Evolutionary conservation across 92 coral and sea anemone species (phyloP).

Genomic region (Phenganax marumi): DNA sequence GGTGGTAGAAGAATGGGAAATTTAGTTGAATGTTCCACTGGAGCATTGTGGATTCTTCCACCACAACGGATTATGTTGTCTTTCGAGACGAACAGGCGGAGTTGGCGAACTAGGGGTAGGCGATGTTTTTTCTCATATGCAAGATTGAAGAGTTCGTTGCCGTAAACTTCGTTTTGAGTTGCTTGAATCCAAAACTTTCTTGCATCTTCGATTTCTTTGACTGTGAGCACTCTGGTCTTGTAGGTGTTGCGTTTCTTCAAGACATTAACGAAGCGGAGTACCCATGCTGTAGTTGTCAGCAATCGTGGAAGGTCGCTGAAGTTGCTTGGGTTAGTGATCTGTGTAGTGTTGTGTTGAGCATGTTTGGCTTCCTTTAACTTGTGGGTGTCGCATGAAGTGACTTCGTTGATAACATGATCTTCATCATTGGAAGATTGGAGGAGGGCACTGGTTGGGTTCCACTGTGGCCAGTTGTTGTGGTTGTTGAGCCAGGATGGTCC

Average conservation of each 20-base stretch:
- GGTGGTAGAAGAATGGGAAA: neutral
- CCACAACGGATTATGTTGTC: neutral
- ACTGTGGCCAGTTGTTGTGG: neutral
- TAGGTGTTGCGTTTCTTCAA: too few species aligned
- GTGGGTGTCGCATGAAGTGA: neutral
- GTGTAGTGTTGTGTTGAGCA: neutral
- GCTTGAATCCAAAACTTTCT: too few species aligned
- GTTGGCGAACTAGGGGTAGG: neutral
- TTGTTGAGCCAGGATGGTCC: conserved; percentile 2
- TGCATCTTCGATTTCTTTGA: too few species aligned
- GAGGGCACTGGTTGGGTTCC: neutral
- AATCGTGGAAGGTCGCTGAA: conserved; percentile 29
- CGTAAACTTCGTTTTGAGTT: too few species aligned
- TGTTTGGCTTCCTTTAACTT: neutral
- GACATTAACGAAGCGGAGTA: too few species aligned
- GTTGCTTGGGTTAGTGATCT: neutral
- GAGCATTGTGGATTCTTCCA: neutral
- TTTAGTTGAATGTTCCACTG: neutral
- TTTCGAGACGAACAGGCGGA: neutral
- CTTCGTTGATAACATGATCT: too few species aligned
- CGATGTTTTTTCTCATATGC: too few species aligned
- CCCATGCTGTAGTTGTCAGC: too few species aligned
- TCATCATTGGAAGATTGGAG: neutral
- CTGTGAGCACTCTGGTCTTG: too few species aligned
- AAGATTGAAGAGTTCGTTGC: too few species aligned